Evolutionary conservation across 2,797 vertebrate species (phyloP).

Genomic region (Semotilus atromaculatus): DNA sequence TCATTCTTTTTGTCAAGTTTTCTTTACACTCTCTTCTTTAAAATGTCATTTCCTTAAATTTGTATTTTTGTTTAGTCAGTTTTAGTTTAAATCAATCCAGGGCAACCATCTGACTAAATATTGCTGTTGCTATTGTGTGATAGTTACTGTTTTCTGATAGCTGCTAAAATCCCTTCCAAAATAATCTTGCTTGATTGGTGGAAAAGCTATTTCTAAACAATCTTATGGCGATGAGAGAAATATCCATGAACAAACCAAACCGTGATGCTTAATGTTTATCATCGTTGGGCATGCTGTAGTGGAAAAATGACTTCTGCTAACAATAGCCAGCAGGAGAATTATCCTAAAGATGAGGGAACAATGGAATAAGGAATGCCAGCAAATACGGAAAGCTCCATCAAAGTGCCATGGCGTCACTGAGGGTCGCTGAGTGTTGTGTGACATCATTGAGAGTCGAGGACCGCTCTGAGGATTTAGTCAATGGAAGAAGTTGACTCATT

Average conservation of each 20-base stretch:
- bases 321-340: constrained; percentile 32
- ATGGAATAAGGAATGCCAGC: not conserved
- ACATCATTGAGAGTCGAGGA: constrained; percentile 66
- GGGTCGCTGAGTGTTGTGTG: constrained; percentile 33
- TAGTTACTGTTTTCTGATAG: constrained; percentile 16
- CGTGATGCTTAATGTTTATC: constrained; percentile 41
- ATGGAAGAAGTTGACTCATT: constrained; percentile 70
- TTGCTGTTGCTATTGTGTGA: constrained; percentile 38
- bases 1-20: not conserved
- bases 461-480: constrained; percentile 62
- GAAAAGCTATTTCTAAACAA: constrained; percentile 54
- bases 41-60: not conserved
- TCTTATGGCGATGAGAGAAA: constrained; percentile 47
- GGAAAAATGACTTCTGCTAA: constrained; percentile 36
- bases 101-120: constrained; percentile 35
- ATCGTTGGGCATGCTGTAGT: constrained; percentile 32
- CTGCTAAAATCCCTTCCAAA: constrained; percentile 42
- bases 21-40: not conserved
- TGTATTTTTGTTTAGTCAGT: constrained; percentile 13
- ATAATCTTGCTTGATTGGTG: constrained; percentile 47
- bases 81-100: constrained; percentile 13
- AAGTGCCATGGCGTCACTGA: constrained; percentile 65
- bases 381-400: constrained; percentile 45
- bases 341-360: constrained; percentile 45
- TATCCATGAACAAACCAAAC: constrained; percentile 37